Conservation (phyloP, 2,888 invertebrate genomes). For the Melanargia galathea region DNA sequence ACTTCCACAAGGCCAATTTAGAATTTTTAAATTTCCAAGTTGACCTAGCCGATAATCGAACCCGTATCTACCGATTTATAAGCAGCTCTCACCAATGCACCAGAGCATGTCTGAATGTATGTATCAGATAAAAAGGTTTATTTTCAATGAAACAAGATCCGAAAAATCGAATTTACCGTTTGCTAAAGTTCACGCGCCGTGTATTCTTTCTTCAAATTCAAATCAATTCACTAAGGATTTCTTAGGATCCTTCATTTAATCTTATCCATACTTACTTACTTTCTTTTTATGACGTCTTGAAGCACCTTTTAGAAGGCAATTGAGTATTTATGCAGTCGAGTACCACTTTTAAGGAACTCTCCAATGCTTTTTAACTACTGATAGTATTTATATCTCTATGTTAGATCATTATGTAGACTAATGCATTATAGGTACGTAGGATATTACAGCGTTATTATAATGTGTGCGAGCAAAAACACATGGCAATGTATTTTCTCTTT, state of each 20-base stretch:
- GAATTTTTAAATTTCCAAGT: no score
- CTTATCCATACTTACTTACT: background rate
- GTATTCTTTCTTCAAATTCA: background rate
- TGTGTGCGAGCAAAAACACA: no score
- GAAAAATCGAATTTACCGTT: background rate
- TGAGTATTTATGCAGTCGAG: slow-evolving; percentile 18
- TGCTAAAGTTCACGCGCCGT: background rate
- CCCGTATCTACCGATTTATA: no score
- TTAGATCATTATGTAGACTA: background rate
- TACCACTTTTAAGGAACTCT: slow-evolving; percentile 3
- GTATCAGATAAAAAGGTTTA: no score
- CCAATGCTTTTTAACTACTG: background rate
- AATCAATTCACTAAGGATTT: background rate
- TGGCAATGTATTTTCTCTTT: no score
- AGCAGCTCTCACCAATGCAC: no score
- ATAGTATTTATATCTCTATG: background rate
- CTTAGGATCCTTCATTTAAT: background rate
- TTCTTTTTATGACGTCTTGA: slow-evolving; percentile 8
- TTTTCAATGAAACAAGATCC: background rate
- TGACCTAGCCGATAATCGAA: no score
- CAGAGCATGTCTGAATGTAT: no score
- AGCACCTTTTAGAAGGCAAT: slow-evolving; percentile 20
- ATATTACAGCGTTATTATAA: no score
- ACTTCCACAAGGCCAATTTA: no score
- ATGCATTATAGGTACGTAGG: no score